Evolutionary conservation across 1,140 invertebrate genomes (phyloP), one percentile per base, ranked within the genome.

Genomic region (Samia ricini): DNA sequence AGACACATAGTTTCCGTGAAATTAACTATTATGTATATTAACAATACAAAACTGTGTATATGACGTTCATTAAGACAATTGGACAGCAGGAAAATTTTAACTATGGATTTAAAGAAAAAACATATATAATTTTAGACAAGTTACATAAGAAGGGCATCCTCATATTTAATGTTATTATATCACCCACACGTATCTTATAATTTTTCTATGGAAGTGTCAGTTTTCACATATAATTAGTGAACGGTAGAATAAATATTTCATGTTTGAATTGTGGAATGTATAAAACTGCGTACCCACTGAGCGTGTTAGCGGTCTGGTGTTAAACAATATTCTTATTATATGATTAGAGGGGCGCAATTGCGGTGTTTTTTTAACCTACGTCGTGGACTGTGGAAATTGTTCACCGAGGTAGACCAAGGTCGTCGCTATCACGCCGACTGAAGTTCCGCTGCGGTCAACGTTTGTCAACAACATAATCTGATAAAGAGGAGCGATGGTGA

Each of bases 141-240:
- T 42, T 42, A 10, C 33, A 12, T 42, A 12, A 15, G 1, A 42
- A 42, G 4, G 33, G 1, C 5, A n/a, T n/a, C 10, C 33, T 42
- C 33, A 8, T 15, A 42, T 42, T 15, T 12, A 15, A 42, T 42
- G 10, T 42, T 42, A 42, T 42, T 42, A 42, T 42, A 42, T 15
- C 33, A 15, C 33, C 12, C 33, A 42, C 33, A 12, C 7, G 15
- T 12, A 42, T 12, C 33, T 42, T 42, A 42, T 15, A 4, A n/a
- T 8, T 42, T 42, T 42, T 42, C 33, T 42, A 60, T 18, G 23
- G 5, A 57, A 52, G 49, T 48, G 60, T 42, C 49, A 63, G 59
- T 63, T 68, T 71, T 68, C 63, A 66, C 66, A 61, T 71, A 58
- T 59, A 63, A 42, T 59, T 66, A 64, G 51, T 68, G 61, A 61